Base-by-base conservation (phyloP, 2,113 vertebrate species). In the Andinoacara biseriatus region DNA sequence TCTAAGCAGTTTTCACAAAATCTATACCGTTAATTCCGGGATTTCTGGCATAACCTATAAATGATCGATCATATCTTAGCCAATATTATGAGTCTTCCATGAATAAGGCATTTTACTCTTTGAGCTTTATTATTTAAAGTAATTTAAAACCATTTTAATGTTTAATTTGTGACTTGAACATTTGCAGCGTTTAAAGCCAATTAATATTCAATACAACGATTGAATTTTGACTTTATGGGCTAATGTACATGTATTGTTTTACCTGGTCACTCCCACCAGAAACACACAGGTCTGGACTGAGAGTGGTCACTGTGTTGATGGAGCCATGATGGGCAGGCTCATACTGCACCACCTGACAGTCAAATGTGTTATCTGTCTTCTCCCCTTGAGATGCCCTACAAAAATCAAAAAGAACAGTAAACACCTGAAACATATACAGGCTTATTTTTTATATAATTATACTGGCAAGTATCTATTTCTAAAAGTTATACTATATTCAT, bases 251-350 rank as follows among this genome's bases (percentile, higher is more conserved):
- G 4, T 22, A 31, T 11, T 8, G 2, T 7, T 62, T 18, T 89
- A 98, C 98, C 97, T 98, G 97, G 86, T 99, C 97, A 89, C 89
- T 96, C 29, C 98, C 97, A 69, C 98, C 98, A 1, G 97, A 99
- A 81, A 98, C 95, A 35, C 97, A 98, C 18, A 97, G 94, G 20
- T 98, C 96, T 49, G 97, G 94, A 46, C 86, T 94, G 89, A 99
- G 95, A 60, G 94, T 95, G 61, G 96, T 96, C 87, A 99, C 95
- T 0, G 94, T 95, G 72, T 96, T 96, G 84, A 98, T 94, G 0
- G 96, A 90, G 0, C 95, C 96, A 0, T 81, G 65, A 75, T 99
- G 98, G n/a, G 92, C 93, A 0, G 96, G 96, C 88, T 95, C 92
- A 80, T 96, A 95, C 74, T 96, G 96, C 46, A 59, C 84, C 72